A percentile compares a stretch with the other conserved stretches of the same genome.
Conservation (phyloP, 2,888 invertebrate genomes). For the Polylopha cassiicola region DNA sequence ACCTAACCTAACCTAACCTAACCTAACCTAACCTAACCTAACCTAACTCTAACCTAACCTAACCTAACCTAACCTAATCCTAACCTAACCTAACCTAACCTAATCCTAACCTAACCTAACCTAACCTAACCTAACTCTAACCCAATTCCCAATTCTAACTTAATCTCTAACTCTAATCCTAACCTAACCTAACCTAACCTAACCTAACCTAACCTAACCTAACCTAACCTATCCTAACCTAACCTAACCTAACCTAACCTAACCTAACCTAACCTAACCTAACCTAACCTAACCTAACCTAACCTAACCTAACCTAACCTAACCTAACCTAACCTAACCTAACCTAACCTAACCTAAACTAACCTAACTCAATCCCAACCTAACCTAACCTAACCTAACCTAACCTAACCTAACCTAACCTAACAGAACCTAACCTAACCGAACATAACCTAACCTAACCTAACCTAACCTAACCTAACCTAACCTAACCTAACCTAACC, state of each 20-base stretch:
- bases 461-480: slow-evolving; percentile 25
- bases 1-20: slow-evolving; percentile 24
- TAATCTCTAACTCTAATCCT: too few species aligned
- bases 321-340: slow-evolving; percentile 14
- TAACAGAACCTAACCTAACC: slow-evolving; percentile 28
- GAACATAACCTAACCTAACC: slow-evolving; percentile 29
- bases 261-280: slow-evolving; percentile 18
- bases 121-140: slow-evolving; percentile 24
- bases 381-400: slow-evolving; percentile 26
- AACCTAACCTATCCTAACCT: slow-evolving; percentile 18
- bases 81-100: slow-evolving; percentile 26
- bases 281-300: slow-evolving; percentile 18
- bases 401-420: slow-evolving; percentile 25
- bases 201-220: slow-evolving; percentile 18
- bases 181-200: slow-evolving; percentile 21
- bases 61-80: slow-evolving; percentile 22
- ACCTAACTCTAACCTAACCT: slow-evolving; percentile 23
- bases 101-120: slow-evolving; percentile 26
- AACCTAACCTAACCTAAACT: slow-evolving; percentile 21
- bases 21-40: slow-evolving; percentile 23
- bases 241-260: slow-evolving; percentile 16
- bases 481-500: slow-evolving; percentile 24
- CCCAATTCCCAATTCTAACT: too few species aligned
- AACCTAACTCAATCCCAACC: slow-evolving; percentile 25
- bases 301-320: slow-evolving; percentile 18